Base-by-base conservation (phyloP, 37 sponge, comb jelly and placozoan genomes). In the Aplysina aerophoba region DNA sequence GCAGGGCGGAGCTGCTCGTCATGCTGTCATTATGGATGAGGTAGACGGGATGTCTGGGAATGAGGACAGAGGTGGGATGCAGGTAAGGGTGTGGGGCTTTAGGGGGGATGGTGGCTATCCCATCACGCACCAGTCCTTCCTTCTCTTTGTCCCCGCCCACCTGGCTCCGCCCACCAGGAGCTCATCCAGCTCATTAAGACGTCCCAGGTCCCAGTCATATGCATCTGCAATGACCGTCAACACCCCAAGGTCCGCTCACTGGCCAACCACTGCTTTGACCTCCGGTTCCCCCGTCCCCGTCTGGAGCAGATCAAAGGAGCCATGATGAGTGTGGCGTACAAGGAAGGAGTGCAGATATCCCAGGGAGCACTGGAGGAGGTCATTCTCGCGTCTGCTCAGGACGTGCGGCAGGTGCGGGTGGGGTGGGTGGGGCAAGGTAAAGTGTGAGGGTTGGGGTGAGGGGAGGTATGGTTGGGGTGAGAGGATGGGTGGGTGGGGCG, bases 21-120 rank as follows among this genome's bases (percentile, higher is more conserved):
- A 95, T 82, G 97, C 85, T 24, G 87, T 99, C 36, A 91, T 97
- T 21, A 99, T 97, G 99, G 99, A 97, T 62, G 97, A 97, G 65
- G 99, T 99, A 16, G 99, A 99, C 85, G 99, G 99, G 28, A 99
- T 97, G 99, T 89, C 94, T n/a, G 99, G 99, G 0, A 97, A 94
- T 86, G 99, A 95, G 28, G 99, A 99, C 65, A 89, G 97, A 31
- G 97, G 97, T 34, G 99, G 97, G 25, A 84, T 95, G 15, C 90
- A 90, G 86, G 92, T 92, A 40, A 22, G 87, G 50, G 31, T 25
- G 34, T 27, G 71, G 71, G 19, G 71, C 17, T 14, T 40, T 0
- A 35, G 57, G 16, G 58, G 82, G 62, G 13, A 28, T 28, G 0
- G 55, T 84, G 84, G 3, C 2, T 38, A 12, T 27, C 0, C 1